phyloP scores from a whole-genome alignment of 2,113 vertebrate genomes.

The Empidonax alnorum region DNA sequence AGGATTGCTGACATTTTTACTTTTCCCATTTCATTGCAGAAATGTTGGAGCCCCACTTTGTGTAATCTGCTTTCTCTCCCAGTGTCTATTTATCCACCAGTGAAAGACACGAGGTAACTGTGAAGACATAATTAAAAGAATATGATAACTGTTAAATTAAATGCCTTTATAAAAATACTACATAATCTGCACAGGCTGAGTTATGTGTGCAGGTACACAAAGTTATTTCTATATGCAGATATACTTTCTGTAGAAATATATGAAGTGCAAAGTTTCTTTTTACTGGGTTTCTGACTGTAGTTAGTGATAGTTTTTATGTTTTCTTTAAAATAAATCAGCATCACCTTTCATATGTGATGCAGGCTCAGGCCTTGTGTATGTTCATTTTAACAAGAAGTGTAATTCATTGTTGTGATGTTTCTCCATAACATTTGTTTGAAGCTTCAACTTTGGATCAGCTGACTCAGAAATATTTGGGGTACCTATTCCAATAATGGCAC shows the following conservation, averaged over 20 bases:
- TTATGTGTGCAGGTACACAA: neutral
- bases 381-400: neutral
- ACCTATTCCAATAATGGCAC: constrained; percentile 87
- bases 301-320: neutral
- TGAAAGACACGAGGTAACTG: constrained; percentile 90
- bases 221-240: neutral
- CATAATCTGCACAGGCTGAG: neutral
- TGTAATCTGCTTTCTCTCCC: constrained; percentile 87
- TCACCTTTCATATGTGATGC: neutral
- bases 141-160: neutral
- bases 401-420: neutral
- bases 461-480: constrained; percentile 88
- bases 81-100: constrained; percentile 86
- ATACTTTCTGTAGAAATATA: neutral
- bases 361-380: neutral
- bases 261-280: neutral
- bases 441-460: constrained; percentile 85
- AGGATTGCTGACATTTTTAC: neutral
- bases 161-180: neutral
- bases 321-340: neutral
- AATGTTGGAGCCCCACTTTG: constrained; percentile 89
- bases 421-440: constrained; percentile 66
- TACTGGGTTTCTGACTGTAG: neutral
- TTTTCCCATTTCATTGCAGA: constrained; percentile 74
- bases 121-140: neutral